Evolutionary conservation across 2,797 vertebrate genomes (phyloP).

Genomic region (Rhinophrynus dorsalis): DNA sequence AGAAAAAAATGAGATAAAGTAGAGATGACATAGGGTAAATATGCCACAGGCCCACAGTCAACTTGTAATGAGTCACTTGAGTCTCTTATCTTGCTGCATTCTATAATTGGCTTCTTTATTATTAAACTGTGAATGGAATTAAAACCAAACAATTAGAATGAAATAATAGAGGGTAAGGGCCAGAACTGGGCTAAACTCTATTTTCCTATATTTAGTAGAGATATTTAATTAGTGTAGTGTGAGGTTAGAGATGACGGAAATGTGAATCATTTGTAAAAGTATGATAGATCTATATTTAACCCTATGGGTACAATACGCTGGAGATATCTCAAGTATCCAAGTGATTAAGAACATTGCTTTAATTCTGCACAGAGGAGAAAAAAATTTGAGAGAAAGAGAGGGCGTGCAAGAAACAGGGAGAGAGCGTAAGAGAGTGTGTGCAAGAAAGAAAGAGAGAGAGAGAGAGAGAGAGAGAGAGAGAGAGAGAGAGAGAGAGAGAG

Average conservation of each 20-base stretch:
- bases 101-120: background rate
- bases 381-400: too few species aligned
- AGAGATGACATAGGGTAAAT: background rate
- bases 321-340: too few species aligned
- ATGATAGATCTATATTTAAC: constrained; percentile 4
- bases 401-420: too few species aligned
- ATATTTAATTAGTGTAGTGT: background rate
- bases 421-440: too few species aligned
- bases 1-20: too few species aligned
- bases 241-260: too few species aligned
- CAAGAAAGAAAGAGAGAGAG: too few species aligned
- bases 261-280: too few species aligned
- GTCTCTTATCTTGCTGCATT: background rate
- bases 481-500: too few species aligned
- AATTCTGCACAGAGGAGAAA: too few species aligned
- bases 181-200: background rate
- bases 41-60: background rate
- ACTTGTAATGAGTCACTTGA: background rate
- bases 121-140: constrained; percentile 1
- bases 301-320: too few species aligned
- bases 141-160: background rate
- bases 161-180: background rate
- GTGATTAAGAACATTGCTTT: background rate
- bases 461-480: too few species aligned
- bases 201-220: constrained; percentile 9